Percentiles rank a stretch among this genome's conserved stretches.
phyloP scores from a whole-genome alignment of 2,113 vertebrate genomes.

The Zapornia atra region DNA sequence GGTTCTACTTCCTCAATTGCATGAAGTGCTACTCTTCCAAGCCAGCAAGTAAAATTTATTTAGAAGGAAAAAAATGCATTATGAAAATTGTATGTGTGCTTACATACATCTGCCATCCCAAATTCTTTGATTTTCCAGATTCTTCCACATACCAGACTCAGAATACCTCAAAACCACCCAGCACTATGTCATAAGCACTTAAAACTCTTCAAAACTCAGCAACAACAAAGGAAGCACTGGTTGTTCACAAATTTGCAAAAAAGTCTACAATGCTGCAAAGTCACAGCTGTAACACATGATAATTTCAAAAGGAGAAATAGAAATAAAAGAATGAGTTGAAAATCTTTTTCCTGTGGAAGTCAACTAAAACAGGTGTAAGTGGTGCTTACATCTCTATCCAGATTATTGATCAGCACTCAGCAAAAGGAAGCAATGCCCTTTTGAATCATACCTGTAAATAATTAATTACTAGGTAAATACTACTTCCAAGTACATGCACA shows the following conservation, averaged over 20 bases:
- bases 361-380: neutral
- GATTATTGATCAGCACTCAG: neutral
- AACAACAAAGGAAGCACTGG: neutral
- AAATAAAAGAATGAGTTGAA: neutral
- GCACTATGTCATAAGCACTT: neutral
- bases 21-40: neutral
- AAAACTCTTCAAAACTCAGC: neutral
- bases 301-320: neutral
- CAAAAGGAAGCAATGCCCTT: neutral
- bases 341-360: neutral
- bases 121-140: neutral
- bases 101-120: neutral
- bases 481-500: neutral
- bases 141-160: neutral
- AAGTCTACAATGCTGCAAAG: neutral
- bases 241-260: neutral
- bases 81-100: neutral
- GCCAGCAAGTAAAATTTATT: neutral
- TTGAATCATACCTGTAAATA: neutral
- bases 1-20: neutral
- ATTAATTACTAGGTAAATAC: conserved; percentile 25
- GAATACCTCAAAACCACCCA: neutral
- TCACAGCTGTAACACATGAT: neutral
- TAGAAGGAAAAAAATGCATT: neutral
- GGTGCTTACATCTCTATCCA: neutral